Evolutionary conservation across 2,888 invertebrate species (phyloP), one percentile per base, ranked within the genome.

Genomic region (Nymphalis c-album): DNA sequence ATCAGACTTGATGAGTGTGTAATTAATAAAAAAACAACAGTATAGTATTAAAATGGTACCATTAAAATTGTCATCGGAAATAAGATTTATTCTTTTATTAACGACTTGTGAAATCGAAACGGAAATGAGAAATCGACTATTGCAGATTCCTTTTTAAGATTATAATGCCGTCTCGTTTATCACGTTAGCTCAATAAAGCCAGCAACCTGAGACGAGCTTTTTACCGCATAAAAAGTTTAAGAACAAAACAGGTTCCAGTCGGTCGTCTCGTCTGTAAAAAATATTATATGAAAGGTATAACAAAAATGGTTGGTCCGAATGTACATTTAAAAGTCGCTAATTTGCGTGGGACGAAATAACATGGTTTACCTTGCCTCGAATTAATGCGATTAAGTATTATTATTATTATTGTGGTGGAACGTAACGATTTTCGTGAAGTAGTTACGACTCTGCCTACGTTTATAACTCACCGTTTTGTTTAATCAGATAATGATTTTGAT

Each of bases 281-380:
- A 73, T n/a, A 6, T n/a, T 31, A 61, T 70, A 60, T 46, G 59
- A 68, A 64, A 64, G 68, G 71, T 63, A 69, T 60, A 53, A 70
- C 75, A 74, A 77, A n/a, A 76, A 78, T 75, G 76, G 76, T 74
- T 59, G 73, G 71, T 69, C 63, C 70, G 73, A 73, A 75, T 73
- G 70, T 65, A 66, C 69, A 67, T 68, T 73, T 70, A 69, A 55
- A 62, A 66, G 64, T 71, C 59, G 64, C 66, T 71, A 72, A 75
- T 75, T 70, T 69, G 70, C 72, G 75, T 76, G 68, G 74, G 74
- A 69, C 60, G 58, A 53, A 68, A 71, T 73, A 68, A 71, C 68
- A 64, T 55, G 64, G 63, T 60, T 68, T 71, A 72, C 72, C 71
- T 72, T 63, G 62, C 60, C 58, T 20, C 31, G 60, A 63, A 62